phyloP scores from a whole-genome alignment of 2,888 invertebrate genomes.

The Palloptera scutellata region DNA sequence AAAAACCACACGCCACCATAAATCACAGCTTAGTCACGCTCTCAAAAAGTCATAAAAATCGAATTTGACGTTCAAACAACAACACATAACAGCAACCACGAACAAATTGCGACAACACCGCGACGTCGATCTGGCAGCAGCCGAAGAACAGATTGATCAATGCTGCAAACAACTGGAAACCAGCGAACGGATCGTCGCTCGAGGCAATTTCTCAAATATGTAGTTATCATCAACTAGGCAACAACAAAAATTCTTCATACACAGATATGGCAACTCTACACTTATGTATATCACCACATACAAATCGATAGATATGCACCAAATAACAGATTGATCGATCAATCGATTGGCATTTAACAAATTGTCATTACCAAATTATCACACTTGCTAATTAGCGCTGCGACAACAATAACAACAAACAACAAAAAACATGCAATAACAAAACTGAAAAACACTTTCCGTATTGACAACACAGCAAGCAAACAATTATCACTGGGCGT shows the following conservation, averaged over 20 bases:
- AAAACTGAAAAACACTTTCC: conserved; percentile 25
- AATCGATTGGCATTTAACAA: too few species aligned
- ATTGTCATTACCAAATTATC: background rate
- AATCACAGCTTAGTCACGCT: conserved; percentile 65
- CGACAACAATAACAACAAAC: background rate
- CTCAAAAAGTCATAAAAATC: conserved; percentile 63
- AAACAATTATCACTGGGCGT: background rate
- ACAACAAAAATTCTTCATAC: too few species aligned
- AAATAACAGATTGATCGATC: too few species aligned
- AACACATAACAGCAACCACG: conserved; percentile 40
- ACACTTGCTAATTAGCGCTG: conserved; percentile 4
- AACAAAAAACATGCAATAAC: background rate
- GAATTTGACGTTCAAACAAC: conserved; percentile 56
- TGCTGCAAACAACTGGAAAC: background rate
- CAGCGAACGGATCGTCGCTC: background rate
- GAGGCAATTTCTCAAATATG: too few species aligned
- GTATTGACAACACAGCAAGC: conserved; percentile 3
- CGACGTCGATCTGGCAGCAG: background rate
- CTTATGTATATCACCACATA: too few species aligned
- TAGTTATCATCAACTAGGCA: too few species aligned
- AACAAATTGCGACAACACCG: conserved; percentile 32
- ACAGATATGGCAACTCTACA: too few species aligned
- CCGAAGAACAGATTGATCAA: background rate
- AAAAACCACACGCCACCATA: conserved; percentile 65
- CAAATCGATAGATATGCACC: too few species aligned